Conservation (phyloP, 2,888 invertebrate species). For the Papilio elwesi region DNA sequence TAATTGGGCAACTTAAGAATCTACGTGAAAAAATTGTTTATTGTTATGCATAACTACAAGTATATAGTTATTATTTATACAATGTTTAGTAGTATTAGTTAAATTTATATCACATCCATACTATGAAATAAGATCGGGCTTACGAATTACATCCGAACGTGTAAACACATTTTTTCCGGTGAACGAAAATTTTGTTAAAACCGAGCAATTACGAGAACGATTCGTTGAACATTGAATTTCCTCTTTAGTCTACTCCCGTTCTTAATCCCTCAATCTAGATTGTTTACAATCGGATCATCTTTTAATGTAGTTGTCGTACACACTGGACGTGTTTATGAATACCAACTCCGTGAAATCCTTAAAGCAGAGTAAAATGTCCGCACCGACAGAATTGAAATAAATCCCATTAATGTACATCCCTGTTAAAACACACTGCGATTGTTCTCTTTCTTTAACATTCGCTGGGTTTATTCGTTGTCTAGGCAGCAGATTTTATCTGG, state of each 20-base stretch:
- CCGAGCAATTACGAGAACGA: conserved; percentile 37
- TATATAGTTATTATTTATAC: no score
- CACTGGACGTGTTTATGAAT: conserved; percentile 74
- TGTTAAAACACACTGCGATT: conserved; percentile 67
- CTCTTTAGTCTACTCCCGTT: conserved; percentile 57
- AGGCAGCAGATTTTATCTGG: conserved; percentile 75
- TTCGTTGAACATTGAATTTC: conserved; percentile 46
- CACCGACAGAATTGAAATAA: conserved; percentile 53
- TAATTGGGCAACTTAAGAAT: no score
- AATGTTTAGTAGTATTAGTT: no score
- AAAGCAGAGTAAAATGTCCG: conserved; percentile 42
- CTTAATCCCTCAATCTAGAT: conserved; percentile 68
- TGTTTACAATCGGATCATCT: conserved; percentile 70
- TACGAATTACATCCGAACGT: not conserved
- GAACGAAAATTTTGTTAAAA: conserved; percentile 40
- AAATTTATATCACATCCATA: no score
- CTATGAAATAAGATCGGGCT: no score
- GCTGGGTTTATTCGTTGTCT: conserved; percentile 64
- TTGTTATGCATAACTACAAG: no score
- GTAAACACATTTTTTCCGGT: conserved; percentile 14
- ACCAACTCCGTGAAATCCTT: conserved; percentile 52
- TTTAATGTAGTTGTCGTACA: conserved; percentile 60
- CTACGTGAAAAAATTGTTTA: no score
- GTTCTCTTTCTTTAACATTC: conserved; percentile 61
- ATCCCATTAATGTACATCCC: conserved; percentile 62